Percentiles rank a stretch among this genome's conserved stretches.
phyloP scores from a whole-genome alignment of 2,113 vertebrate genomes.

The Zosterops japonicus region DNA sequence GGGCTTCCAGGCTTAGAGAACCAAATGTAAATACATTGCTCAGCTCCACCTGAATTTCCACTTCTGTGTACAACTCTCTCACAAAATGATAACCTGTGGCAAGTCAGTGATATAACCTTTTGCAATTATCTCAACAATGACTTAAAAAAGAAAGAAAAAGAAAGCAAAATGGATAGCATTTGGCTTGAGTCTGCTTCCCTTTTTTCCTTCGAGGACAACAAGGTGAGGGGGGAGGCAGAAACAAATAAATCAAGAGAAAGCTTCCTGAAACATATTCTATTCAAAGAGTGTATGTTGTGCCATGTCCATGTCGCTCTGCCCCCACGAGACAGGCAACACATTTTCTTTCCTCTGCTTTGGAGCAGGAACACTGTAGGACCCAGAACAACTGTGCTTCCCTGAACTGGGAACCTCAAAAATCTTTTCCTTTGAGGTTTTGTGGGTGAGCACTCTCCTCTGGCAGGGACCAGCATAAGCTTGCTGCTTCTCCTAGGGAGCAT shows the following conservation, averaged over 20 bases:
- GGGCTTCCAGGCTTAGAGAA: neutral
- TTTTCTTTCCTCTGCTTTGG: neutral
- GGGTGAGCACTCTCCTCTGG: neutral
- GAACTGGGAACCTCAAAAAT: neutral
- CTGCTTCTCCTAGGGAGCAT: neutral
- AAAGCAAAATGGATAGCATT: neutral
- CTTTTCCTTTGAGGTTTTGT: neutral
- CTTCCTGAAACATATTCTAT: neutral
- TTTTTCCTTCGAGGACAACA: neutral
- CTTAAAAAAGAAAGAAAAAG: neutral
- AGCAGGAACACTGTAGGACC: neutral
- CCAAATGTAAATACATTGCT: neutral
- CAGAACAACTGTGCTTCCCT: neutral
- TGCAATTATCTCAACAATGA: neutral
- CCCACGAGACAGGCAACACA: fast-evolving
- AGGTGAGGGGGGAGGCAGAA: neutral
- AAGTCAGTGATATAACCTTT: neutral
- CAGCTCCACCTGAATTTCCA: neutral
- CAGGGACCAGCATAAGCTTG: neutral
- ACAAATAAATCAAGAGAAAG: neutral
- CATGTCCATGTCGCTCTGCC: neutral
- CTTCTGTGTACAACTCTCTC: neutral
- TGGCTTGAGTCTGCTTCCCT: neutral
- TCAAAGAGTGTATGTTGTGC: neutral
- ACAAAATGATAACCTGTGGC: neutral